phyloP scores from a whole-genome alignment of 2,888 invertebrate species.

The Anodontia alba region DNA sequence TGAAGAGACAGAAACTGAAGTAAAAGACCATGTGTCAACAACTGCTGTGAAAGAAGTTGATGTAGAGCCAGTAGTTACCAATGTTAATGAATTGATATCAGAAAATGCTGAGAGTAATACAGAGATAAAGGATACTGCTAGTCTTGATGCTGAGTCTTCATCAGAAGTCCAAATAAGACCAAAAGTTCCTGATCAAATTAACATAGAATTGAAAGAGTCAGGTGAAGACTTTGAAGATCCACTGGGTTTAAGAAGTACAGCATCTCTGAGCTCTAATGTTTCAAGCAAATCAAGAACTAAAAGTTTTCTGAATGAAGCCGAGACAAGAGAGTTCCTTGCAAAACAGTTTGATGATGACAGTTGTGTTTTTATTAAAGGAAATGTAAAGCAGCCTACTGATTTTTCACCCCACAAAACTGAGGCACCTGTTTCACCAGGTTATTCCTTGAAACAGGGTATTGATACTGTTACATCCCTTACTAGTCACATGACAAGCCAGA shows the following conservation, averaged over 20 bases:
- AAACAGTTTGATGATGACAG: constrained; percentile 86
- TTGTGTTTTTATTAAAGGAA: neutral
- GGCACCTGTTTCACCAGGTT: neutral
- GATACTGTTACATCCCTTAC: constrained; percentile 27
- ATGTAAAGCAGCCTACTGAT: neutral
- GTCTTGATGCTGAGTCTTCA: neutral
- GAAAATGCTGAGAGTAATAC: neutral
- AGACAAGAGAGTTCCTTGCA: constrained; percentile 91
- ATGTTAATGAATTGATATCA: neutral
- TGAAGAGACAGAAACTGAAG: neutral
- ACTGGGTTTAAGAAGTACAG: neutral
- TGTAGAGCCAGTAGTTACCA: neutral
- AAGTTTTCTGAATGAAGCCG: constrained; percentile 90
- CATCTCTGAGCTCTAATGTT: neutral
- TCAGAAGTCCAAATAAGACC: neutral
- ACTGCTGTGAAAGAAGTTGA: neutral
- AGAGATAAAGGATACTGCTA: neutral
- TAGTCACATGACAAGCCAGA: constrained; percentile 25
- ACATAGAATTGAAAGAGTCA: neutral
- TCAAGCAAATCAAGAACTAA: neutral
- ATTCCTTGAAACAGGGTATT: neutral
- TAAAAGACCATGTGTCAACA: no score
- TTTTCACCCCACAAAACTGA: neutral
- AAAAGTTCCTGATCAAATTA: neutral
- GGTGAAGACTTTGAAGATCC: neutral